Evolutionary conservation across 1,140 invertebrate genomes (phyloP), one percentile per base, ranked within the genome.

Genomic region (Hydropsyche tenuis): DNA sequence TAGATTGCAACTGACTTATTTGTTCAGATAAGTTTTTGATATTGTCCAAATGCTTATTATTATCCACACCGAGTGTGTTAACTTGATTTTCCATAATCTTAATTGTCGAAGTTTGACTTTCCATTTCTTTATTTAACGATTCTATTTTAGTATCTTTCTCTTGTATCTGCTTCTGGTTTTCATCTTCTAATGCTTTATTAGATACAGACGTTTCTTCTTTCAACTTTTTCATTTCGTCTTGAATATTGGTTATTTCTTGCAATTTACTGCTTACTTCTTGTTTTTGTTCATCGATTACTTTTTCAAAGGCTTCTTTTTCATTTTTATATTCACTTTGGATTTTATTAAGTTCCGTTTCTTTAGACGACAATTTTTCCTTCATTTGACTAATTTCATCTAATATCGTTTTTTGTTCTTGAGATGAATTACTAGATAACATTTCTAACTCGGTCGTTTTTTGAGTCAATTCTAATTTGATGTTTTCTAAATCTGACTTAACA

Each of bases 41-140:
- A 80, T 85, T 83, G 74, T 85, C 82, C 14, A 72, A 74, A 69
- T 84, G 83, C 30, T 81, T 75, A 16, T 75, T 80, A 66, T 83
- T 82, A 75, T 85, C 81, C 14, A 80, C 80, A 77, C 81, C 84
- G 1, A 85, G 73, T 25, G 80, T 78, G 63, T 84, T 81, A 7
- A 82, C 79, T 78, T 84, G 83, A 27, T 82, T 69, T 77, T 87
- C 85, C 43, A 78, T 84, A 77, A 87, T 81, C 79, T 86, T 85
- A 43, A 85, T 78, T 4, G 84, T 72, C 43, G 81, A 78, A 73
- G 81, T 86, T 74, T 88, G 85, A 60, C 83, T 80, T 74, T 88
- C 85, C 1, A 69, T 42, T 78, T 88, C 84, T 73, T 84, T 85
- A 43, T 80, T 80, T 30, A 84, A 75, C 60, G 83, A 79, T 72